Conservation (phyloP, 2,888 invertebrate genomes). For the Sphinx pinastri region DNA sequence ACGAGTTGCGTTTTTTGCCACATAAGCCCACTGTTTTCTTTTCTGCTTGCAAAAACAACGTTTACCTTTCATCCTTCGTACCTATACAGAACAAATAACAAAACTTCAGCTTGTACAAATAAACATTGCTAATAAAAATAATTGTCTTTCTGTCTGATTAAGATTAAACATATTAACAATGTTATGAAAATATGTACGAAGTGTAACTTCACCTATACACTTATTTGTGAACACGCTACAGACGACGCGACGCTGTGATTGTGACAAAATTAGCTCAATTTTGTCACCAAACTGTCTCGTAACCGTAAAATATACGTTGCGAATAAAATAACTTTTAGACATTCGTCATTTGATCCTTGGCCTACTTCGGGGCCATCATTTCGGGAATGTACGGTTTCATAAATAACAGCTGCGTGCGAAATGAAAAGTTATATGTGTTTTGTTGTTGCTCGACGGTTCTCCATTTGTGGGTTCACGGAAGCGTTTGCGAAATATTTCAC, state of each 20-base stretch:
- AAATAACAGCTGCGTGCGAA: constrained; percentile 25
- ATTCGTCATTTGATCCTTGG: constrained; percentile 22
- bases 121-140: no score
- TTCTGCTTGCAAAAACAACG: no score
- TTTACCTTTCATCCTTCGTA: no score
- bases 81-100: no score
- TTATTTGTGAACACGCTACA: no score
- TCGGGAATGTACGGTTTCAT: constrained; percentile 20
- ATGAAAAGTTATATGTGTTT: constrained; percentile 24
- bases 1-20: no score
- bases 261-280: constrained; percentile 10
- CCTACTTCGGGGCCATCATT: constrained; percentile 12
- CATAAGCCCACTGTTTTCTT: no score
- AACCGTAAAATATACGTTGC: constrained; percentile 20
- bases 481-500: not conserved
- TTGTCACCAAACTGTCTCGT: not conserved
- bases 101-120: no score
- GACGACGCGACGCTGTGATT: not conserved
- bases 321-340: constrained; percentile 22
- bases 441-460: constrained; percentile 19
- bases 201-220: no score
- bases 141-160: no score
- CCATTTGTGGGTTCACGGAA: constrained; percentile 20
- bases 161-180: no score
- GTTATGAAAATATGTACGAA: no score